These are phyloP conservation scores for Balaeniceps rex DNA, from an alignment of 2,113 vertebrate species.

Conservation along the genomic window DNA sequence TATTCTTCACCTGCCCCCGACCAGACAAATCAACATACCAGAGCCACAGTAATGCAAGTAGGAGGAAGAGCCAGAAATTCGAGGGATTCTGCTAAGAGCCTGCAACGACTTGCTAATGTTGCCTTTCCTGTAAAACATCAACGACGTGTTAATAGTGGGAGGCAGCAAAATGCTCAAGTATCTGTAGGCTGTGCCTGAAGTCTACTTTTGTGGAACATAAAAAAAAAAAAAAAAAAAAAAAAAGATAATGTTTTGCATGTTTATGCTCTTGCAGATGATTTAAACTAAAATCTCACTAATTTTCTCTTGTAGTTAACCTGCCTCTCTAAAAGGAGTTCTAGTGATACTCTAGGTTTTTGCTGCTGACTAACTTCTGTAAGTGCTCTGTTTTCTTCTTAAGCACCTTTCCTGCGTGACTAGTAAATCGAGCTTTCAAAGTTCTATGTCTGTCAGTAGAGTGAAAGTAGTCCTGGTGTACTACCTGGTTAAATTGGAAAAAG, in stretches of 20 bases:
- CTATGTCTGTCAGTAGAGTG: background rate
- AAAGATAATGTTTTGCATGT: background rate
- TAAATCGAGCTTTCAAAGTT: background rate
- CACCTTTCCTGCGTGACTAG: background rate
- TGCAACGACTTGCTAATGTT: background rate
- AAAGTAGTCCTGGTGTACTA: background rate
- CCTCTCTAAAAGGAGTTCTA: conserved; percentile 34
- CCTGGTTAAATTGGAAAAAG: background rate
- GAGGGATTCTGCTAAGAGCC: background rate
- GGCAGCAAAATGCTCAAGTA: background rate
- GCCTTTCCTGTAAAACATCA: background rate
- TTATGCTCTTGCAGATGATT: background rate
- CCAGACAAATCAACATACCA: background rate
- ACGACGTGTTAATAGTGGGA: background rate
- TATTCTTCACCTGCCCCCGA: background rate
- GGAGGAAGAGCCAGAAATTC: background rate
- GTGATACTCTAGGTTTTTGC: conserved; percentile 8
- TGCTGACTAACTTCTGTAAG: conserved; percentile 62
- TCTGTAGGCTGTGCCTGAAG: background rate
- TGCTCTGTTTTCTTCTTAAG: background rate
- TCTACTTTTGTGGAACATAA: background rate
- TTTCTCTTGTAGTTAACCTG: conserved; percentile 49
- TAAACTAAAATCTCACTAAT: conserved; percentile 29
- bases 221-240: too few relatives aligned
- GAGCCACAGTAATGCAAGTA: background rate